These are phyloP conservation scores for Gorsachius magnificus DNA, from an alignment of 2,797 vertebrate genomes.

Conservation along the genomic window DNA sequence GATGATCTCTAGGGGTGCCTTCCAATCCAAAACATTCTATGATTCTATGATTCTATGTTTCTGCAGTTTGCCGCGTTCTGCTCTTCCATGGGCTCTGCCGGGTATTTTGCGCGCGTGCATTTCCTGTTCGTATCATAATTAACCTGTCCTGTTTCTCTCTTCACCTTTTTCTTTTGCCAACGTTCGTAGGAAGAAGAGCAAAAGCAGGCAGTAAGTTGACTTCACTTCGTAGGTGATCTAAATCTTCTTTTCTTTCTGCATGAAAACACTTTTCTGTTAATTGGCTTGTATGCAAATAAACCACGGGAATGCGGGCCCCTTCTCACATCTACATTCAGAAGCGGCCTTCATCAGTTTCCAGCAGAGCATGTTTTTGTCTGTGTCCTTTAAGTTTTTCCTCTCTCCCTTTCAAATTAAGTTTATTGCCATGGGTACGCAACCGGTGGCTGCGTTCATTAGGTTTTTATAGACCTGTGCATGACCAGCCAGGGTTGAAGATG, in stretches of 20 bases:
- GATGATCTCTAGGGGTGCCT: no score
- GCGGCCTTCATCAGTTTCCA: background rate
- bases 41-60: no score
- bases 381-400: background rate
- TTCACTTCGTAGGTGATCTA: background rate
- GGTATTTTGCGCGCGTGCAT: background rate
- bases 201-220: conserved; percentile 95
- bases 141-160: conserved; percentile 72
- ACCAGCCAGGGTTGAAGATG: background rate
- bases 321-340: background rate
- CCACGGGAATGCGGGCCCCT: background rate
- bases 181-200: conserved; percentile 93
- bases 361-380: conserved; percentile 2
- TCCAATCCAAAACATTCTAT: no score
- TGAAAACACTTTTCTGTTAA: conserved; percentile 11
- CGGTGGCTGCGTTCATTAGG: background rate
- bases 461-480: conserved; percentile 3
- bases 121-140: conserved; percentile 24
- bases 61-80: rapidly evolving
- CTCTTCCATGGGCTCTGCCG: background rate
- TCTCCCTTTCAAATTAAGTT: background rate
- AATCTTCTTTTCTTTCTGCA: conserved; percentile 45
- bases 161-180: conserved; percentile 58
- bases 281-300: background rate
- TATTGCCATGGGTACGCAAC: background rate